Evolutionary conservation across 1,140 invertebrate species (phyloP).

Genomic region (Heliconius himera): DNA sequence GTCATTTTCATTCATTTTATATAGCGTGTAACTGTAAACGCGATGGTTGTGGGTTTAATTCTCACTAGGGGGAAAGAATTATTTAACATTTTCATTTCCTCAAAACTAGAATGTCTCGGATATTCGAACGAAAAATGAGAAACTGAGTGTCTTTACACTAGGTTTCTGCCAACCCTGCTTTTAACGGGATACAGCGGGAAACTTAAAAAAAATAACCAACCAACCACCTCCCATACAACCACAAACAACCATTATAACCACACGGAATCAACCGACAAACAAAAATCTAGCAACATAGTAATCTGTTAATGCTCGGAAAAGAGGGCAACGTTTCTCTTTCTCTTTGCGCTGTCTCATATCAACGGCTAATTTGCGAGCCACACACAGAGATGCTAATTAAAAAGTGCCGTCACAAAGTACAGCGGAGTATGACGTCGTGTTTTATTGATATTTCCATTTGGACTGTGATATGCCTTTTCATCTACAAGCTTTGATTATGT

Average conservation of each 20-base stretch:
- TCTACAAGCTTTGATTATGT: conserved; percentile 27
- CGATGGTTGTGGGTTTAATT: too few species aligned
- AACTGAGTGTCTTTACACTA: too few species aligned
- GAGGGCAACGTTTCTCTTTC: conserved; percentile 42
- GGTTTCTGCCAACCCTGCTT: too few species aligned
- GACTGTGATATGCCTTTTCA: conserved; percentile 29
- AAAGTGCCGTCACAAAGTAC: conserved; percentile 48
- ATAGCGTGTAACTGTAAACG: too few species aligned
- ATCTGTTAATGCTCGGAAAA: conserved; percentile 49
- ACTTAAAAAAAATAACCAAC: too few species aligned
- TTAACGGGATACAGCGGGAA: too few species aligned
- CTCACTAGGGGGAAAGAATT: too few species aligned
- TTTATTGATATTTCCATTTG: conserved; percentile 44
- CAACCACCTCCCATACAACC: background rate
- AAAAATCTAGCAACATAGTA: conserved; percentile 29
- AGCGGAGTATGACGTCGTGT: conserved; percentile 32
- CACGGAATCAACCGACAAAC: conserved; percentile 15
- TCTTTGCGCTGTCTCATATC: conserved; percentile 43
- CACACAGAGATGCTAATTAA: conserved; percentile 52
- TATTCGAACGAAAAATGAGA: too few species aligned
- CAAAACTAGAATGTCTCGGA: too few species aligned
- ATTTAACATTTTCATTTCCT: too few species aligned
- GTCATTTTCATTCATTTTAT: too few species aligned
- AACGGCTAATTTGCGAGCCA: conserved; percentile 48
- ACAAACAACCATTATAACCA: background rate